These are phyloP conservation scores for Ondatra zibethicus DNA, from an alignment of 2,113 vertebrate species.

Conservation along the genomic window DNA sequence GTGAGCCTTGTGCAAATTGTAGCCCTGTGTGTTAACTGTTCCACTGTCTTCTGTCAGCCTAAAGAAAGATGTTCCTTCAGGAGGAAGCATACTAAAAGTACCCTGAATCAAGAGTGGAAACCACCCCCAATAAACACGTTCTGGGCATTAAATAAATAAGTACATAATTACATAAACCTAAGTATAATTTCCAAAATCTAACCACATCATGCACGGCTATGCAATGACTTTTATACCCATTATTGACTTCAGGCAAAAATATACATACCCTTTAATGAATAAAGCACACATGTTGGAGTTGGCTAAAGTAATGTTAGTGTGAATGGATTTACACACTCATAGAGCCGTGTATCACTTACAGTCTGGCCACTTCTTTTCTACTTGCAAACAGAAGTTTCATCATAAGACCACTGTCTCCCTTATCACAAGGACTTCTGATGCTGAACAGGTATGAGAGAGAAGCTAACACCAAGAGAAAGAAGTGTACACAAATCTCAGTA, in stretches of 20 bases:
- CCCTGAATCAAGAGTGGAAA: too few relatives aligned
- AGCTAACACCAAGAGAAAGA: conserved; percentile 7
- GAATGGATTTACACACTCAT: background rate
- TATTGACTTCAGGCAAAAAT: background rate
- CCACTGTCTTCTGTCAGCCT: background rate
- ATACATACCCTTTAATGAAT: background rate
- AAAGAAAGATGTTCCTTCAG: background rate
- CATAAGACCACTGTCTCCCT: background rate
- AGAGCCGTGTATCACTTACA: background rate
- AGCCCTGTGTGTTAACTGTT: background rate
- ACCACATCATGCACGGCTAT: background rate
- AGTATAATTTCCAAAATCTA: background rate
- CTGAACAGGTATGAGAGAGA: background rate
- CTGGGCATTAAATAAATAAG: background rate
- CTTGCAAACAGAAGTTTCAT: background rate
- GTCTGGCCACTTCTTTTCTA: background rate
- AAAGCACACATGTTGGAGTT: background rate
- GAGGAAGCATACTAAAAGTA: background rate
- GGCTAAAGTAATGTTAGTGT: background rate
- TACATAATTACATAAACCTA: background rate
- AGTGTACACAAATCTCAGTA: background rate
- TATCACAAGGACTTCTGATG: background rate
- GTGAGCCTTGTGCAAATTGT: background rate
- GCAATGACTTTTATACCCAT: background rate
- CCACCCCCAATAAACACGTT: background rate